Evolutionary conservation across 2,113 vertebrate species (phyloP), one percentile per base, ranked within the genome.

Genomic region (Anoplopoma fimbria): DNA sequence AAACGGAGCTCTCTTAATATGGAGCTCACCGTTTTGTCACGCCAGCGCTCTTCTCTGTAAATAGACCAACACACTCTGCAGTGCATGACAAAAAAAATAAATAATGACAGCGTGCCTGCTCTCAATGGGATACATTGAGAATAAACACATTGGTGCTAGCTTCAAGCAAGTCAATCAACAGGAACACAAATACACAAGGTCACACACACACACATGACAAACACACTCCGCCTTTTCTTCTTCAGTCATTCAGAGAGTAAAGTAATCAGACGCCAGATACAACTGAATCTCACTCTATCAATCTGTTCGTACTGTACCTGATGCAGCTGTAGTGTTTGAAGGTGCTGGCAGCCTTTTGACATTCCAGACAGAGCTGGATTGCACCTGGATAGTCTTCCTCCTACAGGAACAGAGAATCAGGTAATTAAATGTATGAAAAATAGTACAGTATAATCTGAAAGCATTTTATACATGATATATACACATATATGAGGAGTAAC

Each of bases 291-390:
- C 34, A 53, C 34, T 58, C 1, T 0, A 23, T 87, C 61, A 76
- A 0, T 65, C 9, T 64, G 60, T 17, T 73, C 47, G 13, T 94
- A 49, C 72, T 60, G 36, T 91, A 99, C 98, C 98, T 99, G 93
- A 99, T 99, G 86, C 98, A 99, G 92, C 97, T 99, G 92, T 99
- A 99, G 95, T 99, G 98, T 93, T 97, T 99, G 92, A 99, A 99
- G 75, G 98, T 99, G 93, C 98, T 99, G 88, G 98, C 98, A 45
- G 98, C 98, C 88, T 99, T 97, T 90, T 99, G 98, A 84, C 98
- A 99, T 90, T 99, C 98, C 90, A 99, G 93, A 79, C 98, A 99
- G 57, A 99, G 93, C 89, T 99, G 98, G 92, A 99, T 99, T 69
- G 98, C 98, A 89, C 97, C 98, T 73, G 98, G 97, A 84, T 99